Conservation (phyloP, 2,888 invertebrate genomes). For the Conus canariensis region DNA sequence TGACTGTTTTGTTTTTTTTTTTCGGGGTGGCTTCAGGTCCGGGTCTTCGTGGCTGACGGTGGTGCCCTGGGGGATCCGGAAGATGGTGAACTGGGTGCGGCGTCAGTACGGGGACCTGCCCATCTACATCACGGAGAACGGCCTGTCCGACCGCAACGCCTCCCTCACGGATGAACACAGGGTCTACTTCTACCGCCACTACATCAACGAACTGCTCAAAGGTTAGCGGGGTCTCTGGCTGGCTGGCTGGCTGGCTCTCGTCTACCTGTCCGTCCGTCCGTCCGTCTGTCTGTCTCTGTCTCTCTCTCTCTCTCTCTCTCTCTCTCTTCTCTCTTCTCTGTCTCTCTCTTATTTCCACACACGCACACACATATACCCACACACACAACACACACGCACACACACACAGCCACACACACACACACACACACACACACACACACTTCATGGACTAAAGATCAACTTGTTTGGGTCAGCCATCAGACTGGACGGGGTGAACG, state of each 20-base stretch:
- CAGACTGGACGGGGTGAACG: too few species aligned
- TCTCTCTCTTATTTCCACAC: too few species aligned
- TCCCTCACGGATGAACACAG: constrained; percentile 67
- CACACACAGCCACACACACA: too few species aligned
- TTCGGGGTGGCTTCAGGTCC: constrained; percentile 52
- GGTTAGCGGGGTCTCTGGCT: constrained; percentile 58
- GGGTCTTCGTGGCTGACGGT: constrained; percentile 67
- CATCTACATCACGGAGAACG: constrained; percentile 74
- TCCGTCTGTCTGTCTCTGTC: background rate
- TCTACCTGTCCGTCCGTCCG: background rate
- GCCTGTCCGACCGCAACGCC: constrained; percentile 69
- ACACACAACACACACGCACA: too few species aligned
- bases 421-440: too few species aligned
- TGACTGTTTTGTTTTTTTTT: too few species aligned
- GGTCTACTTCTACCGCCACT: constrained; percentile 67
- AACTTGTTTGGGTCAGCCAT: constrained; percentile 47
- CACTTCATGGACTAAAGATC: too few species aligned
- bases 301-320: background rate
- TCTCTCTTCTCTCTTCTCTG: too few species aligned
- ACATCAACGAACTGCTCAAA: constrained; percentile 75
- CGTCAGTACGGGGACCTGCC: constrained; percentile 64
- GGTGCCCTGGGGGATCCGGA: constrained; percentile 69
- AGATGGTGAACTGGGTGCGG: constrained; percentile 70
- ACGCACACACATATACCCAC: too few species aligned
- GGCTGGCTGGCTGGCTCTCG: background rate